Base-by-base conservation (phyloP, 2,888 invertebrate species). In the Rotaria sp. region DNA sequence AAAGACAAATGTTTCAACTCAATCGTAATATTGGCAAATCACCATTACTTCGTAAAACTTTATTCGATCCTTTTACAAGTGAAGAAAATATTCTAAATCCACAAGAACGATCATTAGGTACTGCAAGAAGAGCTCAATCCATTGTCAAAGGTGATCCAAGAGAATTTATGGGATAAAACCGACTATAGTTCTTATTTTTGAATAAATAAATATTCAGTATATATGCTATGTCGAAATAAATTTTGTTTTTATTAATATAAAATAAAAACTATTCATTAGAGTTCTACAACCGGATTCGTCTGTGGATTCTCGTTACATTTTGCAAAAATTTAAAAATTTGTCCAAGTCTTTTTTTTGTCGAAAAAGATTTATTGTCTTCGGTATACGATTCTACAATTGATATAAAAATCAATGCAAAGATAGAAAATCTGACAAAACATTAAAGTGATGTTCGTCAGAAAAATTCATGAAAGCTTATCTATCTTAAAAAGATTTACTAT, bases 91-190 rank as follows among this genome's bases (percentile, higher is more conserved):
- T 7, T 35, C 35, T 15, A 67, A 13, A 1, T 35, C 2, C 30
- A 30, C 30, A n/a, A 3, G 67, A 67, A 35, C 67, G 35, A 35
- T 35, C 67, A 35, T 18, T 38, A 18, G 3, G 0, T 35, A 8
- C 35, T 35, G 35, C 35, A 21, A 13, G 35, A 35, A 18, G 67
- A 35, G 67, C 67, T 8, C 35, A 67, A 67, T 35, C 67, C 0
- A 67, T 67, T 35, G 30, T 67, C 67, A 67, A 67, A 67, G 67
- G 67, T 67, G 67, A 67, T 35, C 67, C 67, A 67, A 35, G 67
- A 38, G 67, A 67, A 67, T 67, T 67, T 21, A 67, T 67, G 67
- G 67, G 67, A 67, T 67, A 67, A 30, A 18, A 21, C 5, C 1
- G 13, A 18, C 7, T 38, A 15, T 30, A 35, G 13, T 30, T 67